phyloP scores from a whole-genome alignment of 2,797 vertebrate genomes.

The Poecilia wingei region DNA sequence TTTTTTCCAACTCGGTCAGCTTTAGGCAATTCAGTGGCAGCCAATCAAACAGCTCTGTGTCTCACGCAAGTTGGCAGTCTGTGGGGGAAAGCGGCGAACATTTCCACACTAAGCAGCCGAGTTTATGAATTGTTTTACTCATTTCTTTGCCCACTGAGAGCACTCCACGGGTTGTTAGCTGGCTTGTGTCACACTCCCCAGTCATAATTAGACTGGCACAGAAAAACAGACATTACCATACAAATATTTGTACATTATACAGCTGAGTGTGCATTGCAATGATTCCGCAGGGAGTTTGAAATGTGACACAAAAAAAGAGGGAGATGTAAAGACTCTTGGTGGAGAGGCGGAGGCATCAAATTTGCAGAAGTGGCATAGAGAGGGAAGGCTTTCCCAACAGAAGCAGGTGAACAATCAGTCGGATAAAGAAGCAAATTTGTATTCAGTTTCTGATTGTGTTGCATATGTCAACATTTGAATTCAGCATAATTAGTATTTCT shows the following conservation, averaged over 20 bases:
- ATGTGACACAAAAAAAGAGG: constrained; percentile 4
- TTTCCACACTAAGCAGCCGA: constrained; percentile 44
- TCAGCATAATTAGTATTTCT: constrained; percentile 13
- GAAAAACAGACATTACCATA: constrained; percentile 73
- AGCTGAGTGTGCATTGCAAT: constrained; percentile 54
- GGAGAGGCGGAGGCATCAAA: background rate
- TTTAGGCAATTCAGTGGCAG: constrained; percentile 35
- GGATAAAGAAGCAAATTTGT: constrained; percentile 35
- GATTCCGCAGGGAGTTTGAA: constrained; percentile 43
- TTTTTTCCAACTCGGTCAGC: constrained; percentile 27
- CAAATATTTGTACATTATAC: constrained; percentile 71
- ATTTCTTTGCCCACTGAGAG: constrained; percentile 56
- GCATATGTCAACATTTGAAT: constrained; percentile 38
- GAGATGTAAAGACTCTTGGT: background rate
- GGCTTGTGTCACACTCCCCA: constrained; percentile 57
- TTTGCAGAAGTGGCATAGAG: constrained; percentile 14
- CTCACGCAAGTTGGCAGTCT: constrained; percentile 46
- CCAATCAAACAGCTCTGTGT: constrained; percentile 57
- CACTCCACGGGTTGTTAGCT: constrained; percentile 59
- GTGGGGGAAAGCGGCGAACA: constrained; percentile 49
- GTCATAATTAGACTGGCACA: constrained; percentile 66
- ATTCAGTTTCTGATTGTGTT: constrained; percentile 28
- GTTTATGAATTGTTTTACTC: constrained; percentile 52
- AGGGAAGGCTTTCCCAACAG: constrained; percentile 1
- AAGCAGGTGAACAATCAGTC: constrained; percentile 26